These are phyloP conservation scores for Dasysyrphus albostriatus DNA, from an alignment of 2,888 invertebrate species.

Conservation along the genomic window DNA sequence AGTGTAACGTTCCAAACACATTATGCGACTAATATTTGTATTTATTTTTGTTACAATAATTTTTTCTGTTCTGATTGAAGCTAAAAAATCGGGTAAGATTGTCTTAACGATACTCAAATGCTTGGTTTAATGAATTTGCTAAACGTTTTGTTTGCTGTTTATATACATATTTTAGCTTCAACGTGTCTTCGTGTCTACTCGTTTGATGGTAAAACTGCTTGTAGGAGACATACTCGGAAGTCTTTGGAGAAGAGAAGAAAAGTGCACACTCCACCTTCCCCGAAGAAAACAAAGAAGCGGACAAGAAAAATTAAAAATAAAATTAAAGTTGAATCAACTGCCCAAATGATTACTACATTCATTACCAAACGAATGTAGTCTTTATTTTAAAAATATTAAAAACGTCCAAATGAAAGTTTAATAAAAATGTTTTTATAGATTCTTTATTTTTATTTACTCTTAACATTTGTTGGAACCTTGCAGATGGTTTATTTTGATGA, in stretches of 20 bases:
- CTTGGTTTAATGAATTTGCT: neutral
- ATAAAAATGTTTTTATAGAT: too few relatives aligned
- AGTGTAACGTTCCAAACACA: neutral
- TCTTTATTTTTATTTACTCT: too few relatives aligned
- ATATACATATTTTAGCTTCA: neutral
- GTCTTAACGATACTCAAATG: neutral
- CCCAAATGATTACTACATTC: neutral
- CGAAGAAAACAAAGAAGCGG: neutral
- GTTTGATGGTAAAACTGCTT: conserved; percentile 1
- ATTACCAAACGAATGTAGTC: too few relatives aligned
- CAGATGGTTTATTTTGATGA: too few relatives aligned
- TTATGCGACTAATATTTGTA: conserved; percentile 13
- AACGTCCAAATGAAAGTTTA: too few relatives aligned
- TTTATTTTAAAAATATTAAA: too few relatives aligned
- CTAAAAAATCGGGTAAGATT: conserved; percentile 19
- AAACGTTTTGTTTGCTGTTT: neutral
- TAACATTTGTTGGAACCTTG: too few relatives aligned
- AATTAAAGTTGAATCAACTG: neutral
- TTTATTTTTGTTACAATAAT: neutral
- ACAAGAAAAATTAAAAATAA: neutral
- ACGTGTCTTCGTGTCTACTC: neutral
- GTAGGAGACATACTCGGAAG: neutral
- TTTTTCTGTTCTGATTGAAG: conserved; percentile 4
- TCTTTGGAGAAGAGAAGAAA: neutral
- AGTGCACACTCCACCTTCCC: neutral